Conservation (phyloP, 2,113 vertebrate genomes). For the Leptocoma aspasia region DNA sequence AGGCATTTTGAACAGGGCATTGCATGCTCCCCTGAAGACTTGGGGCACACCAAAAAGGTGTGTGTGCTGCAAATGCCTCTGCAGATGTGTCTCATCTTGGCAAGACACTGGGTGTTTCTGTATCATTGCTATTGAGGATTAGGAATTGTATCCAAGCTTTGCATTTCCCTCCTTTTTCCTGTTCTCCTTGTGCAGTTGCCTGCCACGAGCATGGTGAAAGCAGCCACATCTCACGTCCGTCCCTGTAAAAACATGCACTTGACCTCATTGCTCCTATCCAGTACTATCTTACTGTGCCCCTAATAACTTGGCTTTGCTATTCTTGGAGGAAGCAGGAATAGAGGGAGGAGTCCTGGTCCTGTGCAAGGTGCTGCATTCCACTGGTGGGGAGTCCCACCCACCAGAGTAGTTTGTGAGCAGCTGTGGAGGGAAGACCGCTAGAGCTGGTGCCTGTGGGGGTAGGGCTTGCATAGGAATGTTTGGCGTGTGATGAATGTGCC, state of each 20-base stretch:
- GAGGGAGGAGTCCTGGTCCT: neutral
- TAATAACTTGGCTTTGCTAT: neutral
- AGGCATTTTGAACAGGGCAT: neutral
- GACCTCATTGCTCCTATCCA: neutral
- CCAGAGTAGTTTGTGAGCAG: neutral
- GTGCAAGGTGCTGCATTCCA: neutral
- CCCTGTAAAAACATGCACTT: neutral
- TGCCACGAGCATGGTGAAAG: neutral
- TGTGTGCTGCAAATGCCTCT: neutral
- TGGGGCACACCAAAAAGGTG: neutral
- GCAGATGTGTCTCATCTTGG: neutral
- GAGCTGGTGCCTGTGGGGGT: neutral
- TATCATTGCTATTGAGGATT: neutral
- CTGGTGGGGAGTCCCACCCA: neutral
- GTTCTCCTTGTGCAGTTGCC: neutral
- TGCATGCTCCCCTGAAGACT: neutral
- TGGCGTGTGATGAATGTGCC: neutral
- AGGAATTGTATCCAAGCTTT: neutral
- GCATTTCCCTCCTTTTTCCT: neutral
- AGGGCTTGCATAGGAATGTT: neutral
- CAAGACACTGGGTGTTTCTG: neutral
- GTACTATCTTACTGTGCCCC: neutral
- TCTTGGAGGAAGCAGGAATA: neutral
- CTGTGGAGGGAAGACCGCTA: fast-evolving
- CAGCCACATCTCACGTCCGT: neutral